Evolutionary conservation across 2,797 vertebrate genomes (phyloP), one percentile per base, ranked within the genome.

Genomic region (Propithecus deckenii): DNA sequence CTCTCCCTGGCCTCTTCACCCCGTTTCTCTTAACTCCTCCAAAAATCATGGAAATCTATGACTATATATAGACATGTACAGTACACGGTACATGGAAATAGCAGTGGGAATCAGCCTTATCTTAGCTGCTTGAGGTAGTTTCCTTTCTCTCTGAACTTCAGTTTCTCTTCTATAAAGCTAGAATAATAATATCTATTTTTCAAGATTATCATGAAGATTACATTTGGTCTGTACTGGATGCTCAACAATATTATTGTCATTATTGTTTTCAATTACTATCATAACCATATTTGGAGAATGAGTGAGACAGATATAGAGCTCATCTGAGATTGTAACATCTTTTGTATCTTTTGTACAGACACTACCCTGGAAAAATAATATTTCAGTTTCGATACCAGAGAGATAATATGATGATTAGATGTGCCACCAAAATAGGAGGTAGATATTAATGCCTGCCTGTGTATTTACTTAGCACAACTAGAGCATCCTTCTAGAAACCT

Each of bases 361-460:
- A 46, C 61, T 61, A 46, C 79, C 83, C 97, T 97, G 79, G 93
- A 98, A 98, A 86, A 86, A 0, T 28, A 78, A 95, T 98, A 87
- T 98, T 96, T 89, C 76, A 55, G 46, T 46, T 97, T 92, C 94
- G 92, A 88, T 98, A 96, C 87, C 9, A 91, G 61, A 1, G 0
- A 94, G 94, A 95, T 55, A 84, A 75, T 97, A 72, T 74, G 69
- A 85, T 97, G 88, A 87, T 96, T 93, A 97, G 79, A 90, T 88
- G 74, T 97, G 97, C 95, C 95, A 94, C 59, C 96, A 95, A 97
- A 97, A 96, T 86, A 98, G 97, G 97, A 97, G 81, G 52, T 46
- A 97, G 93, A 96, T 55, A 87, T 97, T 93, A 93, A 72, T 86
- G 79, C 95, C 72, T 96, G 78, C 72, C 38, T 97, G 90, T 97